phyloP scores from a whole-genome alignment of 2,113 vertebrate genomes.

The Paedocypris sp. region DNA sequence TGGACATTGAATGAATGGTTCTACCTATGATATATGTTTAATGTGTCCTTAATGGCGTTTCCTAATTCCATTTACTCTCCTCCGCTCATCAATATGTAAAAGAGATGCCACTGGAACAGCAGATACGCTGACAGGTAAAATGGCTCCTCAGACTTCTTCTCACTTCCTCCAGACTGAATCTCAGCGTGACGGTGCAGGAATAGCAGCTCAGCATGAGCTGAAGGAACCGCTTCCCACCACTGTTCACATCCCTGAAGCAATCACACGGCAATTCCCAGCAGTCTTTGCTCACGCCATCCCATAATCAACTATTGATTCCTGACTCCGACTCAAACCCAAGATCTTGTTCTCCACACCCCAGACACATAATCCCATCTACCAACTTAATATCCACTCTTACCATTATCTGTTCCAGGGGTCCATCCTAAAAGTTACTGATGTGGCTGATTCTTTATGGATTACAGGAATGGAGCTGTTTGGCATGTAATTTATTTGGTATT shows the following conservation, averaged over 20 bases:
- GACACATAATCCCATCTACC: constrained; percentile 49
- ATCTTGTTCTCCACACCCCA: constrained; percentile 47
- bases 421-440: background rate
- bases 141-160: background rate
- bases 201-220: constrained; percentile 15
- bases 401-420: constrained; percentile 38
- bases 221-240: constrained; percentile 24
- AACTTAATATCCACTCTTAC: constrained; percentile 41
- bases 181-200: constrained; percentile 20
- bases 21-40: too few species aligned
- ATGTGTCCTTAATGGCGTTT: too few species aligned
- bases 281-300: constrained; percentile 36
- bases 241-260: constrained; percentile 45
- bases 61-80: too few species aligned
- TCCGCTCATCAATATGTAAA: too few species aligned
- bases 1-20: too few species aligned
- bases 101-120: too few species aligned
- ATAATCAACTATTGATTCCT: constrained; percentile 65
- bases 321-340: constrained; percentile 40
- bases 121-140: background rate
- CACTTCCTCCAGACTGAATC: background rate
- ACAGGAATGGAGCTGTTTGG: background rate
- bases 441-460: background rate
- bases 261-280: constrained; percentile 41
- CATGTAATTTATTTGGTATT: too few species aligned